Evolutionary conservation across 2,113 vertebrate species (phyloP), one percentile per base, ranked within the genome.

Genomic region (Odocoileus virginianus): DNA sequence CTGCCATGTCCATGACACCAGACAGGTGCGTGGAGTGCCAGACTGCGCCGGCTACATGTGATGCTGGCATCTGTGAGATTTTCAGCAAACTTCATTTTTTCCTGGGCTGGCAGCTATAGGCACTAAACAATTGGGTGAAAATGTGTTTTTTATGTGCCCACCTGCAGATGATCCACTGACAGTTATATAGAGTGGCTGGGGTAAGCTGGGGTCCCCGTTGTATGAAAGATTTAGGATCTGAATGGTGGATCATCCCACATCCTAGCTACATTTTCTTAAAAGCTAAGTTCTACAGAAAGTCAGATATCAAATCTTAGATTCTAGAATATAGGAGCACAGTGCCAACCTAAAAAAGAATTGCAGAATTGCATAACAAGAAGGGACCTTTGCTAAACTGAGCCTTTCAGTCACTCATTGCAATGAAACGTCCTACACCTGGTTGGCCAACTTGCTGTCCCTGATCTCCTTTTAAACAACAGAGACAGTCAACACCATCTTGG

Each of bases 51-150:
- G 97, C 94, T 97, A 88, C 96, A 89, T 78, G 91, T 91, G 92
- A 84, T 61, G 97, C 97, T 92, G 36, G 94, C 96, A 97, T 95
- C 96, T 98, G 98, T 33, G 98, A 98, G 79, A 94, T 93, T 36
- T 98, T 96, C 96, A 96, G 92, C 54, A 92, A 94, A 95, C 76
- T 93, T 97, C 95, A 96, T 96, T 97, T 47, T 45, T 88, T 93
- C 4, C 0, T 97, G 40, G 84, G 96, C 52, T 98, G 97, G 97
- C 97, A 98, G 94, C 95, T 98, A 76, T 74, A 97, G 97, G 78
- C 92, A 97, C 79, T 95, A 91, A 98, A 98, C 95, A 74, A 98
- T 61, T 98, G 90, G 55, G 61, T 52, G 89, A 94, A 95, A 97
- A 98, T 83, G 82, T n/a, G 33, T 81, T 88, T 40, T 90, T 54